Evolutionary conservation across 2,888 invertebrate genomes (phyloP).

Genomic region (Ischnura elegans): DNA sequence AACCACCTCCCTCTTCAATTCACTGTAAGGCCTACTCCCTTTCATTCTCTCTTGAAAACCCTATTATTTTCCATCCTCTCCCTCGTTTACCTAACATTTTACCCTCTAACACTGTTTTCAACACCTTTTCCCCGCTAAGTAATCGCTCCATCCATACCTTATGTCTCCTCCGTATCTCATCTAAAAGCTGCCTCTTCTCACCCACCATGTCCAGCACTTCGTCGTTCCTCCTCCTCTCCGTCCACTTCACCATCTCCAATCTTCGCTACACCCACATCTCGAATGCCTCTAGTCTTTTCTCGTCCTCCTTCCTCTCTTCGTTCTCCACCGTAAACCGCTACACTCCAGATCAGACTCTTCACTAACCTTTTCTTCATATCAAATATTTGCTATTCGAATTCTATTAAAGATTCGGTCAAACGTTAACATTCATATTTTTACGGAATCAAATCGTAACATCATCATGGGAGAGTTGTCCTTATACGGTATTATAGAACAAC

Average conservation of each 20-base stretch:
- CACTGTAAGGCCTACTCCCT: no score
- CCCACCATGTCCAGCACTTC: no score
- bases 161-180: neutral
- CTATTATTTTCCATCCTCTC: neutral
- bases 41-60: no score
- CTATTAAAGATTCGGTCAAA: no score
- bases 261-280: neutral
- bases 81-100: neutral
- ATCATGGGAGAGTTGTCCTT: no score
- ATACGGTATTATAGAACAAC: no score
- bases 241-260: neutral
- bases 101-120: neutral
- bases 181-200: neutral
- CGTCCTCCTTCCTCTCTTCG: neutral
- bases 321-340: neutral
- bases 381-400: no score
- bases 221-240: neutral
- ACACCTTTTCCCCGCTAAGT: neutral
- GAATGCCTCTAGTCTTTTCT: neutral
- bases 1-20: no score
- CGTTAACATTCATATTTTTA: no score
- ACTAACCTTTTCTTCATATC: neutral
- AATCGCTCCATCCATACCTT: neutral
- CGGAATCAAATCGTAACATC: no score
- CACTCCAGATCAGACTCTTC: neutral